Evolutionary conservation across 2,888 invertebrate species (phyloP), one percentile per base, ranked within the genome.

Genomic region (Carpatolechia fugitivella): DNA sequence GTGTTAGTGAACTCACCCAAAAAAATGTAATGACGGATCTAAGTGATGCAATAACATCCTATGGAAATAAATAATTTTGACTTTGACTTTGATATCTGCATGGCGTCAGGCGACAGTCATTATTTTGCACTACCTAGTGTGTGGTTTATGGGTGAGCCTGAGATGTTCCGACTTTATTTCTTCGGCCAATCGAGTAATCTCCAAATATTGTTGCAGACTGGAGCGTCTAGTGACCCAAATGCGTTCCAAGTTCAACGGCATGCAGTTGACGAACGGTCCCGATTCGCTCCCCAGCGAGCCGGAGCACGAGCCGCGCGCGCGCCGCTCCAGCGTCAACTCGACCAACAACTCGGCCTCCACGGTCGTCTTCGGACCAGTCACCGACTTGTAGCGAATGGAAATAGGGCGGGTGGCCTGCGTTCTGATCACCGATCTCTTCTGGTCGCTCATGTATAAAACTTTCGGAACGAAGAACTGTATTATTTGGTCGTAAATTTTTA

Each of bases 311-410:
- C 60, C 61, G 50, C 81, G 86, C 58, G 69, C 77, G 51, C 79
- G 82, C 14, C 74, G 82, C 16, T 76, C 84, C 41, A 83, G 85
- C 72, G 66, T 74, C 66, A 83, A 85, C 68, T 82, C 84, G 14
- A 75, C 82, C 52, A 82, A 80, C 55, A 82, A 79, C 64, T 77
- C 86, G 13, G 24, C 24, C 3, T 4, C 24, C 24, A 83, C 85
- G 33, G 91, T 92, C 31, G 85, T 93, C 48, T 91, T 92, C 61
- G 93, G 93, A 14, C 92, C 92, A 13, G 92, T 93, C 14, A 93
- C 93, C 1, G 92, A 93, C 73, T 91, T 91, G 83, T 91, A 90
- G 86, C 87, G 86, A 81, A 83, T 68, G 70, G 73, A 74, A 60
- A 40, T 74, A 56, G 69, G 65, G 59, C 72, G 74, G 58, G 64